Conservation (phyloP, 2,113 vertebrate genomes). For the Alces alces region DNA sequence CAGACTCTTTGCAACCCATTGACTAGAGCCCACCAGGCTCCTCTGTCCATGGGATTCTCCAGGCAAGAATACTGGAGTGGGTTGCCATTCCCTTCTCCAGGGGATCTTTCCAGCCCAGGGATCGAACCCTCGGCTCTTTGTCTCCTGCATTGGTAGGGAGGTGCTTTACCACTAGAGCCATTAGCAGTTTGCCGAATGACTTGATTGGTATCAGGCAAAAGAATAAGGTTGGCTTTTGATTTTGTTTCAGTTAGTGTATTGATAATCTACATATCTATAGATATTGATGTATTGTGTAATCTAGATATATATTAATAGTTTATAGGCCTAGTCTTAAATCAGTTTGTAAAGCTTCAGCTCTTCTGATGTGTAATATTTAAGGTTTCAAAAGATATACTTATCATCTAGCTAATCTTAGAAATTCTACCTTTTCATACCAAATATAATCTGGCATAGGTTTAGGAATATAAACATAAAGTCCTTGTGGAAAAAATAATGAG, state of each 20-base stretch:
- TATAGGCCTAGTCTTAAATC: not conserved
- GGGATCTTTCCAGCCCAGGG: not conserved
- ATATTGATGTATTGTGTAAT: not conserved
- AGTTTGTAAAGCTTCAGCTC: not conserved
- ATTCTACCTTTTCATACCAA: not conserved
- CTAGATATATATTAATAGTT: not conserved
- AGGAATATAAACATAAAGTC: not conserved
- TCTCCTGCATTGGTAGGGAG: not conserved
- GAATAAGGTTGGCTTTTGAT: not conserved
- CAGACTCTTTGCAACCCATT: not conserved
- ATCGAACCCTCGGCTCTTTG: not conserved
- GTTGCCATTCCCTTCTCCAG: not conserved
- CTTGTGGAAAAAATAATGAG: not conserved
- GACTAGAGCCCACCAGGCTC: not conserved
- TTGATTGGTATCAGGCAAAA: not conserved
- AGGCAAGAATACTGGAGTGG: not conserved
- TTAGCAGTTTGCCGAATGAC: not conserved
- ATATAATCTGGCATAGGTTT: not conserved
- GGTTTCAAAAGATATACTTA: not conserved
- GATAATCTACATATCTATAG: not conserved
- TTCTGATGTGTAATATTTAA: not conserved
- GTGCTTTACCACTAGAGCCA: not conserved
- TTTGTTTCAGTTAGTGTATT: not conserved
- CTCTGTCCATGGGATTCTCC: not conserved
- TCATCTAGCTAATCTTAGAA: not conserved